Conservation (phyloP, 2,113 vertebrate genomes). For the Toxotes jaculatrix region DNA sequence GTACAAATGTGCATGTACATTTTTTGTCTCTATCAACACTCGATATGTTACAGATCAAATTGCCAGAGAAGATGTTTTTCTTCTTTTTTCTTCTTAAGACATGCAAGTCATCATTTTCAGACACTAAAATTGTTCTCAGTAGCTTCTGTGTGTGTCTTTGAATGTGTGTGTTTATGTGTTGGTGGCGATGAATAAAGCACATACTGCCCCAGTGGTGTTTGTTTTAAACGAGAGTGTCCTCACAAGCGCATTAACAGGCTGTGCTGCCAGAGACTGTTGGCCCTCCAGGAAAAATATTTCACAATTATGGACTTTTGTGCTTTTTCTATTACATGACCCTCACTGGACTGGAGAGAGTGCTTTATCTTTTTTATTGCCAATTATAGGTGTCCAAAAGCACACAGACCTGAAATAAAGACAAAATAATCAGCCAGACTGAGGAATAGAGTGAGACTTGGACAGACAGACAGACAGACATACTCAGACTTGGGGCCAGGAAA, state of each 20-base stretch:
- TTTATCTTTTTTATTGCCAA: constrained; percentile 80
- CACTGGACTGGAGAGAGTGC: constrained; percentile 67
- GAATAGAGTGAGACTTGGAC: constrained; percentile 35
- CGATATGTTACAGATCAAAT: constrained; percentile 12
- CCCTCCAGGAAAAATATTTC: constrained; percentile 76
- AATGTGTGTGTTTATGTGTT: not conserved
- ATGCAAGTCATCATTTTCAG: constrained; percentile 36
- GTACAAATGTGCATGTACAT: too few species aligned
- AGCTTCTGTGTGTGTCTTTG: not conserved
- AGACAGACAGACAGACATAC: constrained; percentile 7
- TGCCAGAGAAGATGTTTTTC: constrained; percentile 3
- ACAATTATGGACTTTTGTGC: constrained; percentile 79
- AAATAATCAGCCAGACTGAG: constrained; percentile 63
- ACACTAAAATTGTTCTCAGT: constrained; percentile 29
- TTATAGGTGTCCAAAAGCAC: constrained; percentile 73
- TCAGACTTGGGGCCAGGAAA: constrained; percentile 24
- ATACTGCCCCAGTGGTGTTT: constrained; percentile 66
- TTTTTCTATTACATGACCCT: constrained; percentile 76
- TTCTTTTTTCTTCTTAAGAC: constrained; percentile 31
- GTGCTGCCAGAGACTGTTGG: constrained; percentile 65
- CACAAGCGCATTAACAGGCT: constrained; percentile 69
- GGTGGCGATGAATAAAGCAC: constrained; percentile 51
- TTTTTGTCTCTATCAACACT: not conserved
- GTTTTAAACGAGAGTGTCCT: constrained; percentile 73
- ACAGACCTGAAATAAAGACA: constrained; percentile 70